Evolutionary conservation across 2,888 invertebrate species (phyloP).

Genomic region (Deilephila elpenor): DNA sequence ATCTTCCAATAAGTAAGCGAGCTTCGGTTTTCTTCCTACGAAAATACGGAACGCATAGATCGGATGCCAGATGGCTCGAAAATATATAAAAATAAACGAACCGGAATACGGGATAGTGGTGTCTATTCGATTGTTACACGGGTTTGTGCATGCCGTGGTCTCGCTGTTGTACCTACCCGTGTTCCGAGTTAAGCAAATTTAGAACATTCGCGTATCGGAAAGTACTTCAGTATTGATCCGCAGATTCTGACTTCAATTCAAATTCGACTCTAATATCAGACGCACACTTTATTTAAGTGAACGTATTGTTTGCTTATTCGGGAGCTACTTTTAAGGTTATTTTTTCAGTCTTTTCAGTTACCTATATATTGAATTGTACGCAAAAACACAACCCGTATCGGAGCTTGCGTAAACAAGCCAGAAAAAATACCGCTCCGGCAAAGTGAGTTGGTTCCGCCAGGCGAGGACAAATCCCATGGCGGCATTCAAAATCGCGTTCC

Average conservation of each 20-base stretch:
- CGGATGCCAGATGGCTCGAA: slow-evolving; percentile 75
- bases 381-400: slow-evolving; percentile 1
- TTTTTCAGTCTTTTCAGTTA: not conserved
- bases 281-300: not conserved
- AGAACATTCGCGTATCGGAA: not conserved
- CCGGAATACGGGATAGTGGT: slow-evolving; percentile 69
- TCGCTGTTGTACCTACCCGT: not conserved
- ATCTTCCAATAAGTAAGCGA: slow-evolving; percentile 79
- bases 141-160: slow-evolving; percentile 57
- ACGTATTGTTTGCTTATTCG: not conserved
- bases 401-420: slow-evolving; percentile 51
- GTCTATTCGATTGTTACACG: slow-evolving; percentile 67
- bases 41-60: slow-evolving; percentile 64
- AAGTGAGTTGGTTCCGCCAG: slow-evolving; percentile 64
- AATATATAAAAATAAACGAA: slow-evolving; percentile 77
- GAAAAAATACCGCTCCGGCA: slow-evolving; percentile 48
- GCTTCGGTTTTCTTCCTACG: slow-evolving; percentile 62
- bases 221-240: slow-evolving; percentile 8
- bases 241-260: not conserved
- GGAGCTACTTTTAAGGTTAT: not conserved
- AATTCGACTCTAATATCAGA: not conserved
- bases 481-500: slow-evolving; percentile 79
- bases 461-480: slow-evolving; percentile 72
- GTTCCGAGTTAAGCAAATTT: slow-evolving; percentile 25
- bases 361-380: not conserved